Evolutionary conservation across 2,113 vertebrate species (phyloP).

Genomic region (Esox niger): DNA sequence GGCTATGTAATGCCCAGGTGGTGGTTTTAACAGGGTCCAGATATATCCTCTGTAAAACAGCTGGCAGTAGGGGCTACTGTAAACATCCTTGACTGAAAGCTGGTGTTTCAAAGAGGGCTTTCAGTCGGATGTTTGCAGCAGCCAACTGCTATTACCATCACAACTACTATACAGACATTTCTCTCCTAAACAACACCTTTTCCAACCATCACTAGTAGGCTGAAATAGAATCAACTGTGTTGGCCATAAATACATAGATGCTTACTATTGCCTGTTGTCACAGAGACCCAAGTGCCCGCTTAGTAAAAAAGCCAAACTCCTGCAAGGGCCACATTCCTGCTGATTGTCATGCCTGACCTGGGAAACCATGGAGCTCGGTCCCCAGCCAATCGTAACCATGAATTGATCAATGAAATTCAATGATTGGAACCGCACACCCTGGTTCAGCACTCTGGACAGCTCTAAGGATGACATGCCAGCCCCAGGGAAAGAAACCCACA

Average conservation of each 20-base stretch:
- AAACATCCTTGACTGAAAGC: conserved; percentile 99
- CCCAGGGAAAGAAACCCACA: not conserved
- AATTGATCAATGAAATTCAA: too few species aligned
- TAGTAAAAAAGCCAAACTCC: too few species aligned
- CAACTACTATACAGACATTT: not conserved
- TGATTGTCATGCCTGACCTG: too few species aligned
- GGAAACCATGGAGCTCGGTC: too few species aligned
- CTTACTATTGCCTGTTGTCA: too few species aligned
- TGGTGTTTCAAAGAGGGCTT: conserved; percentile 85
- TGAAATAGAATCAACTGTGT: not conserved
- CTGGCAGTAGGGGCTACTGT: conserved; percentile 87
- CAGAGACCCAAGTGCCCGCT: too few species aligned
- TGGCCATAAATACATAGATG: not conserved
- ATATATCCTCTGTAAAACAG: conserved; percentile 23
- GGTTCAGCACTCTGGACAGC: conserved; percentile 52
- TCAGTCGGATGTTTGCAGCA: conserved; percentile 99
- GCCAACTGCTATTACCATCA: conserved; percentile 87
- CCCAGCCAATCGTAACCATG: too few species aligned
- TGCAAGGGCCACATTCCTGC: too few species aligned
- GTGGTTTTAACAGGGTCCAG: not conserved
- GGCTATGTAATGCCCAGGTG: not conserved
- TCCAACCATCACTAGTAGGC: not conserved
- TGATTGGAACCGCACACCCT: not conserved
- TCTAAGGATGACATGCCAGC: conserved; percentile 25
- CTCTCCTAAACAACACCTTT: not conserved